phyloP scores from a whole-genome alignment of 1,140 invertebrate genomes.

The Argopecten irradians region DNA sequence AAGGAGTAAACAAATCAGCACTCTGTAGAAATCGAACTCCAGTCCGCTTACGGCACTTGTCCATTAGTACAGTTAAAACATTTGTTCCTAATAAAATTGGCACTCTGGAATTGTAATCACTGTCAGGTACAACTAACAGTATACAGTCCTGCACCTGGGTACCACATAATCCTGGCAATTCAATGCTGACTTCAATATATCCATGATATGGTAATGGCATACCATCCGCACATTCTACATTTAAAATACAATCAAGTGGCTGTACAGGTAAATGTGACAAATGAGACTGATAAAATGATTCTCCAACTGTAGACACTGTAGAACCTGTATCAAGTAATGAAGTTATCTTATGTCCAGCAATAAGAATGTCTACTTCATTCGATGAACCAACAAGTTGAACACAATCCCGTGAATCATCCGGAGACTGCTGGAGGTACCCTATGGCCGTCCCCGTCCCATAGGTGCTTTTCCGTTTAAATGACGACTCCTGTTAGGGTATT shows the following conservation, averaged over 20 bases:
- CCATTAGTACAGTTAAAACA: conserved; percentile 38
- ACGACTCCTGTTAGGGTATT: not conserved
- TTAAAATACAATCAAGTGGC: conserved; percentile 31
- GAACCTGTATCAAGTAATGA: conserved; percentile 46
- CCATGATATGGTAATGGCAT: conserved; percentile 47
- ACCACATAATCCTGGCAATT: conserved; percentile 12
- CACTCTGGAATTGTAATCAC: conserved; percentile 27
- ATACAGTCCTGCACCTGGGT: not conserved
- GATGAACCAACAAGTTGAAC: conserved; percentile 15
- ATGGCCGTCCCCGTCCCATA: conserved; percentile 19
- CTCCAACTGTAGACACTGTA: conserved; percentile 43
- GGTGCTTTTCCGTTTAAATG: conserved; percentile 26
- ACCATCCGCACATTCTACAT: conserved; percentile 57
- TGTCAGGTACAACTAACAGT: conserved; percentile 49
- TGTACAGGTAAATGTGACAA: conserved; percentile 29
- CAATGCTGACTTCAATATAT: conserved; percentile 41
- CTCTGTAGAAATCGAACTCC: conserved; percentile 40
- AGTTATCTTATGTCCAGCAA: conserved; percentile 30
- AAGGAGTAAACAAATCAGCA: conserved; percentile 29
- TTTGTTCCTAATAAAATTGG: conserved; percentile 51
- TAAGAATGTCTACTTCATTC: conserved; percentile 30
- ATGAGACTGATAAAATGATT: conserved; percentile 34
- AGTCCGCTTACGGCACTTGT: conserved; percentile 24
- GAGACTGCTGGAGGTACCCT: not conserved
- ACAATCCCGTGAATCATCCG: not conserved